Percentiles rank a stretch among this genome's conserved stretches.
phyloP scores from a whole-genome alignment of 2,113 vertebrate genomes.

The Atlantisia rogersi region DNA sequence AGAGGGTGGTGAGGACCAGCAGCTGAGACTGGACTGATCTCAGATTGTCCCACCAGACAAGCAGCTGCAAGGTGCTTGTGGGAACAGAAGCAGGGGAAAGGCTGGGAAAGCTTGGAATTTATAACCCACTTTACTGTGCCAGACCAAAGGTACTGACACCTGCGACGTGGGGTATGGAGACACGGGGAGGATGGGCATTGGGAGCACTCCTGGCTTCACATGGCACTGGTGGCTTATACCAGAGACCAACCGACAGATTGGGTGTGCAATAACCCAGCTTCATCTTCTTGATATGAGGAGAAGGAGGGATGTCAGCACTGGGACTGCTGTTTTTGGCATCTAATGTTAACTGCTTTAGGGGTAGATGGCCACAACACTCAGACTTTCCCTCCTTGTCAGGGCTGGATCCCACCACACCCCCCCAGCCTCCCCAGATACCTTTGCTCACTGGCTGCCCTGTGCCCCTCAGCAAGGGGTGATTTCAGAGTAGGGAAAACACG shows the following conservation, averaged over 20 bases:
- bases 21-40: neutral
- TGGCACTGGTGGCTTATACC: fast-evolving
- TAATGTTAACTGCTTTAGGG: neutral
- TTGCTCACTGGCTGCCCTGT: fast-evolving
- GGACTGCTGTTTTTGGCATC: neutral
- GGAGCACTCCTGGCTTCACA: neutral
- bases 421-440: neutral
- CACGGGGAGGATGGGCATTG: fast-evolving
- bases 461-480: neutral
- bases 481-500: neutral
- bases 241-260: neutral
- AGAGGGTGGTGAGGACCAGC: neutral
- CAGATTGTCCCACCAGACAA: neutral
- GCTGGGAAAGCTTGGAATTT: neutral
- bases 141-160: neutral
- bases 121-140: neutral
- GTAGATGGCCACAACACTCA: neutral
- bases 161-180: neutral
- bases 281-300: neutral
- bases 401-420: fast-evolving
- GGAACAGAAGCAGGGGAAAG: neutral
- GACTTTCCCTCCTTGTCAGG: neutral
- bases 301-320: neutral
- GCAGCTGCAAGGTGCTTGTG: neutral
- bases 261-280: neutral